Evolutionary conservation across 2,113 vertebrate genomes (phyloP).

Genomic region (Ovis canadensis): DNA sequence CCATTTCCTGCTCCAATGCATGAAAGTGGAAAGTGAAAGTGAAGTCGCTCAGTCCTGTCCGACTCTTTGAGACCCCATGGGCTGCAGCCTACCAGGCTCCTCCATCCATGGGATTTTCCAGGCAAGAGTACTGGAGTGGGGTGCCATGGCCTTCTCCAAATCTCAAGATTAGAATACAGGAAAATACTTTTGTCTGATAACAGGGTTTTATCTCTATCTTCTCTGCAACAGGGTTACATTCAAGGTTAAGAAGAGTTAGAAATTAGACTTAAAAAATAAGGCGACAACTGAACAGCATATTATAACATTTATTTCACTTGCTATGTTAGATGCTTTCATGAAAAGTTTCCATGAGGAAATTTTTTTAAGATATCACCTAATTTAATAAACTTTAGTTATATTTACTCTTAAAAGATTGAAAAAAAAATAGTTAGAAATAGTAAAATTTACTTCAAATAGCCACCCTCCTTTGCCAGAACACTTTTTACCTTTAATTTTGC

Average conservation of each 20-base stretch:
- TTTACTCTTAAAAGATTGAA: not conserved
- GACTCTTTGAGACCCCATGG: too few relatives aligned
- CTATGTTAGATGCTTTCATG: not conserved
- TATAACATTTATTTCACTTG: not conserved
- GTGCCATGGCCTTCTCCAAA: too few relatives aligned
- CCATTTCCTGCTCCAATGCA: too few relatives aligned
- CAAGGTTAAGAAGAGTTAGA: not conserved
- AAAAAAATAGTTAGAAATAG: not conserved
- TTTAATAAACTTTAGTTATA: not conserved
- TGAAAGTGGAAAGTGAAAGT: too few relatives aligned
- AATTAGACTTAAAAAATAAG: not conserved
- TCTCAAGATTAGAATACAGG: rapidly evolving
- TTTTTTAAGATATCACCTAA: not conserved
- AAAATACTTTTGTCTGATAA: not conserved
- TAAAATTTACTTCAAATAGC: not conserved
- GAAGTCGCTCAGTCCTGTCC: rapidly evolving
- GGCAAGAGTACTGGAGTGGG: too few relatives aligned
- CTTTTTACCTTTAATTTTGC: not conserved
- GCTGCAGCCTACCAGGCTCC: too few relatives aligned
- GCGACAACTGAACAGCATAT: not conserved
- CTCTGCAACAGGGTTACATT: rapidly evolving
- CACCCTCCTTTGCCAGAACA: not conserved
- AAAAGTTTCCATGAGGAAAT: not conserved
- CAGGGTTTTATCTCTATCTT: not conserved
- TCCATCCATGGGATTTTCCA: too few relatives aligned